Conservation (phyloP, 1,140 invertebrate genomes). For the Leptoteleia sp. region DNA sequence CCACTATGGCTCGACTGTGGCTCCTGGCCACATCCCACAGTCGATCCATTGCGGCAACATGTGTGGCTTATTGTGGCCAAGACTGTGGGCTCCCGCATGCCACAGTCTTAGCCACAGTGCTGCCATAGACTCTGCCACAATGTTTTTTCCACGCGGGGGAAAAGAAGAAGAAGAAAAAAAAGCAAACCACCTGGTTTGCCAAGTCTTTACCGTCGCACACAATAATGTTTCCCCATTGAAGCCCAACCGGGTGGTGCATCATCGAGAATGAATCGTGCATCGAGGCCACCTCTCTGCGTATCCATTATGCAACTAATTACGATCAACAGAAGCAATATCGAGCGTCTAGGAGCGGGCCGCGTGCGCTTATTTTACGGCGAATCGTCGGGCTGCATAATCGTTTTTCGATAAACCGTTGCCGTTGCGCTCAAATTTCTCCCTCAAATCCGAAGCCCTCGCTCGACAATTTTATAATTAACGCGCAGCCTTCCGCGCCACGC, state of each 20-base stretch:
- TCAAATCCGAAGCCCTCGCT: slow-evolving; percentile 45
- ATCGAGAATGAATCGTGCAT: slow-evolving; percentile 42
- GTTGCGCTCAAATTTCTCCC: slow-evolving; percentile 54
- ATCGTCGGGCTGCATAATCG: slow-evolving; percentile 65
- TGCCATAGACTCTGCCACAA: no score
- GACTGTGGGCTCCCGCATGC: no score
- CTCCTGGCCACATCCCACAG: no score
- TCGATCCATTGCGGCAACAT: no score
- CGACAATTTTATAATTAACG: slow-evolving; percentile 56
- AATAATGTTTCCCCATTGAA: slow-evolving; percentile 23
- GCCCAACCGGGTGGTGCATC: slow-evolving; percentile 2
- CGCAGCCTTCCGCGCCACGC: slow-evolving; percentile 22
- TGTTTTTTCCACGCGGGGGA: no score
- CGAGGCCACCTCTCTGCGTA: slow-evolving; percentile 41
- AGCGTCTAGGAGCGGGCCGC: slow-evolving; percentile 46
- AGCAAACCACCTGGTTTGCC: slow-evolving; percentile 3
- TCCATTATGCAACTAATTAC: slow-evolving; percentile 65
- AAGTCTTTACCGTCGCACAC: slow-evolving; percentile 3
- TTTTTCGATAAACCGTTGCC: slow-evolving; percentile 66
- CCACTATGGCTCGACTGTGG: no score
- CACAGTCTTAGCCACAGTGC: no score
- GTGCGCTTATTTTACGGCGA: slow-evolving; percentile 59
- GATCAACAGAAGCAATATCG: slow-evolving; percentile 64
- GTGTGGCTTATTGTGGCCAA: no score
- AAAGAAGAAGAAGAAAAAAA: no score